Conservation (phyloP, 1,140 invertebrate species). For the Drosophila micromelanica region DNA sequence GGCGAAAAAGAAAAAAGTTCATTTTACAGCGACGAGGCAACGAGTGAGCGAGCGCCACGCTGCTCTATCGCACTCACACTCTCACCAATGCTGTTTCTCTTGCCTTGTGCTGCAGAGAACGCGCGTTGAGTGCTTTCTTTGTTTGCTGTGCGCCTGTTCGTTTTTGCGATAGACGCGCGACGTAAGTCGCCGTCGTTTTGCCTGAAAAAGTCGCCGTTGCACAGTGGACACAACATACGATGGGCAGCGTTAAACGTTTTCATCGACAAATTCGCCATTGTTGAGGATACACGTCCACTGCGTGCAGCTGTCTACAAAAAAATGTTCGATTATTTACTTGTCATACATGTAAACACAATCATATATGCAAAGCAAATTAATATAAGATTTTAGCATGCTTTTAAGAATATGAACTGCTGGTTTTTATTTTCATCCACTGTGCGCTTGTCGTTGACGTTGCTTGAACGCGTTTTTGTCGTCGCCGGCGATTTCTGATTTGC, state of each 20-base stretch:
- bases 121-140: slow-evolving; percentile 15
- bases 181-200: slow-evolving; percentile 80
- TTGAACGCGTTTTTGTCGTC: slow-evolving; percentile 73
- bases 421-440: slow-evolving; percentile 31
- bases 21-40: slow-evolving; percentile 5
- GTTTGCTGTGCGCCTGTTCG: slow-evolving; percentile 72
- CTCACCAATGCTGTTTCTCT: slow-evolving; percentile 15
- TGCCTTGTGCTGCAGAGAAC: slow-evolving; percentile 1
- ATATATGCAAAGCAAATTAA: not conserved
- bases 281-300: not conserved
- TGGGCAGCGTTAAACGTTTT: not conserved
- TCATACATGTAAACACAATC: not conserved
- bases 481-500: slow-evolving; percentile 74
- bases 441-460: slow-evolving; percentile 38
- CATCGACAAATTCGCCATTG: slow-evolving; percentile 4
- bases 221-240: slow-evolving; percentile 43
- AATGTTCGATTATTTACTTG: slow-evolving; percentile 14
- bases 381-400: not conserved
- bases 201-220: slow-evolving; percentile 66
- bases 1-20: slow-evolving; percentile 19
- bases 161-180: slow-evolving; percentile 84
- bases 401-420: not conserved
- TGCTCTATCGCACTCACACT: slow-evolving; percentile 15
- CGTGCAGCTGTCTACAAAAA: slow-evolving; percentile 6
- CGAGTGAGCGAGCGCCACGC: slow-evolving; percentile 14